Conservation (phyloP, 2,797 vertebrate species). For the Falco peregrinus region DNA sequence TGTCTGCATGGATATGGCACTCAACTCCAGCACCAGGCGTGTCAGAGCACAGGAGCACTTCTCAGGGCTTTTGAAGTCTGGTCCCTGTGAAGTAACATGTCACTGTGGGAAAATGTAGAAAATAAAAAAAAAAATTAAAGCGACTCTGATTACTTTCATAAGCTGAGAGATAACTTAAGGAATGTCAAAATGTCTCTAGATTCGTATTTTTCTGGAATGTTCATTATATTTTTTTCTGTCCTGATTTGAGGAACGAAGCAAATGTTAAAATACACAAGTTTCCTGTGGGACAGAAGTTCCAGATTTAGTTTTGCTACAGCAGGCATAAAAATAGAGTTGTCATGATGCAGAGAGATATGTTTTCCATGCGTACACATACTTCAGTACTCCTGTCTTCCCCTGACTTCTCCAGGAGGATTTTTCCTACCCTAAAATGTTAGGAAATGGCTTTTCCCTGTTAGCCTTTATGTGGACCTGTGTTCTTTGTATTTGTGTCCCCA, state of each 20-base stretch:
- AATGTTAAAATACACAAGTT: neutral
- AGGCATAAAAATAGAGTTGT: constrained; percentile 20
- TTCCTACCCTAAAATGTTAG: neutral
- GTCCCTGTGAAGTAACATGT: rapidly evolving
- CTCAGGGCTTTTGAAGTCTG: neutral
- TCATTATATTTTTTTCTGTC: constrained; percentile 6
- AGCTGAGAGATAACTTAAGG: neutral
- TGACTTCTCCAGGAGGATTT: neutral
- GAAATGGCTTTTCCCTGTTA: neutral
- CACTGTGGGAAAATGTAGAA: neutral
- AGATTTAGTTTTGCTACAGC: constrained; percentile 12
- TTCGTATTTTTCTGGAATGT: constrained; percentile 14
- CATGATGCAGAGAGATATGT: neutral
- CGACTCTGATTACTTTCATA: neutral
- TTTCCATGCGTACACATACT: neutral
- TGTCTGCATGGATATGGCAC: too few relatives aligned
- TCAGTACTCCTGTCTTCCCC: neutral
- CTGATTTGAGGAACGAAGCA: neutral
- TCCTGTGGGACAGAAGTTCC: constrained; percentile 16
- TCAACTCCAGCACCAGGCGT: neutral
- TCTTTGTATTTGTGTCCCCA: neutral
- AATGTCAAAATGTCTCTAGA: neutral
- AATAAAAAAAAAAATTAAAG: neutral
- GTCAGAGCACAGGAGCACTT: neutral
- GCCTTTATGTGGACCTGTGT: neutral